Conservation (phyloP, 2,888 invertebrate species). For the Ecdyonurus torrentis region DNA sequence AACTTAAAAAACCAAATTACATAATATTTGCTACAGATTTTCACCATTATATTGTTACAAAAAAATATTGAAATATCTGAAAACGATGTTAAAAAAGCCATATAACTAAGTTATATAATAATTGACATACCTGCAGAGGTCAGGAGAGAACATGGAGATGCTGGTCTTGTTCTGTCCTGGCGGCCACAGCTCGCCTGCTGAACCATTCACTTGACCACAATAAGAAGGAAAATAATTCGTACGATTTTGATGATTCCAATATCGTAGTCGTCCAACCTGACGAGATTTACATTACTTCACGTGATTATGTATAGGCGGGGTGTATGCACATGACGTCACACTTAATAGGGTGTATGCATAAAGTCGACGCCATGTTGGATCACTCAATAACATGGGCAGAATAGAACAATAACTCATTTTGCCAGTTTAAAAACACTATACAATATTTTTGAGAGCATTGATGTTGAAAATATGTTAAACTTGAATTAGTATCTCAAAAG, state of each 20-base stretch:
- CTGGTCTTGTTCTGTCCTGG: conserved; percentile 40
- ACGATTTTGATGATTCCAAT: conserved; percentile 51
- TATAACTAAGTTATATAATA: not conserved
- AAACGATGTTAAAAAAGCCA: not conserved
- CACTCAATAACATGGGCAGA: too few relatives aligned
- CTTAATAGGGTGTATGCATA: too few relatives aligned
- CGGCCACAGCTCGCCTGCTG: conserved; percentile 66
- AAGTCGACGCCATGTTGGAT: too few relatives aligned
- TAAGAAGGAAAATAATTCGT: conserved; percentile 37
- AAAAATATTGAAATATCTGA: not conserved
- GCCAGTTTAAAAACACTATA: too few relatives aligned
- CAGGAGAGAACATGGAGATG: conserved; percentile 51
- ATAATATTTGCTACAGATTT: not conserved
- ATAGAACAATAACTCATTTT: too few relatives aligned
- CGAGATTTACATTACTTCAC: too few relatives aligned
- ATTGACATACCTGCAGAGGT: conserved; percentile 43
- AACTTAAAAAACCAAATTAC: not conserved
- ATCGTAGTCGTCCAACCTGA: conserved; percentile 48
- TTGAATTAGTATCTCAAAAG: too few relatives aligned
- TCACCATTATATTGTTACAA: not conserved
- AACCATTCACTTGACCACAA: conserved; percentile 48
- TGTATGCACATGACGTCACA: too few relatives aligned
- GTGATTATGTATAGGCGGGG: too few relatives aligned
- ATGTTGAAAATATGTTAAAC: too few relatives aligned
- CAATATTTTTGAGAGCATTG: too few relatives aligned